phyloP scores from a whole-genome alignment of 2,888 invertebrate species.

The Apamea crenata region DNA sequence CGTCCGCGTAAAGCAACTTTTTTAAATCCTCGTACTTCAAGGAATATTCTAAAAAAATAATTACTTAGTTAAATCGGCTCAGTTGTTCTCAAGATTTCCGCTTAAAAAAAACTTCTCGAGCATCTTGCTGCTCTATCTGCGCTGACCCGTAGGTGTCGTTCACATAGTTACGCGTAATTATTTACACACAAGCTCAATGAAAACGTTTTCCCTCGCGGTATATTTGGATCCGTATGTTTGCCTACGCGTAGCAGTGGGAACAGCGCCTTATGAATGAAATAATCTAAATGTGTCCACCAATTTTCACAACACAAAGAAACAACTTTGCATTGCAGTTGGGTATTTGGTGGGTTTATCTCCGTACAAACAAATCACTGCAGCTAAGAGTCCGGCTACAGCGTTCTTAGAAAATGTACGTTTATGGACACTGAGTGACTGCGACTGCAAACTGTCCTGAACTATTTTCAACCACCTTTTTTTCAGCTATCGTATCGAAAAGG shows the following conservation, averaged over 20 bases:
- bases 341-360: neutral
- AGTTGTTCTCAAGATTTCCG: too few relatives aligned
- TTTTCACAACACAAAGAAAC: constrained; percentile 6
- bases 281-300: neutral
- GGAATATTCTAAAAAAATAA: too few relatives aligned
- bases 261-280: too few relatives aligned
- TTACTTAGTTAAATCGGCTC: too few relatives aligned
- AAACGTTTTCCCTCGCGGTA: too few relatives aligned
- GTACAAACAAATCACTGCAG: constrained; percentile 11
- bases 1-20: too few relatives aligned
- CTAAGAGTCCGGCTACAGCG: neutral
- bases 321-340: neutral
- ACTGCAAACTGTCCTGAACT: neutral
- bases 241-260: neutral
- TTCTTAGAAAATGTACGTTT: constrained; percentile 32
- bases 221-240: too few relatives aligned
- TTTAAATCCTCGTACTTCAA: too few relatives aligned
- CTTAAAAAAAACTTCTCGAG: neutral
- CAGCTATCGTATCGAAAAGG: neutral
- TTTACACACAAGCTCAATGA: neutral
- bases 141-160: neutral
- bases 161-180: neutral
- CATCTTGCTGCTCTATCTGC: neutral
- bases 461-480: too few relatives aligned
- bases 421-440: neutral